Conservation (phyloP, 2,888 invertebrate genomes). For the Linnaemya vulpina region DNA sequence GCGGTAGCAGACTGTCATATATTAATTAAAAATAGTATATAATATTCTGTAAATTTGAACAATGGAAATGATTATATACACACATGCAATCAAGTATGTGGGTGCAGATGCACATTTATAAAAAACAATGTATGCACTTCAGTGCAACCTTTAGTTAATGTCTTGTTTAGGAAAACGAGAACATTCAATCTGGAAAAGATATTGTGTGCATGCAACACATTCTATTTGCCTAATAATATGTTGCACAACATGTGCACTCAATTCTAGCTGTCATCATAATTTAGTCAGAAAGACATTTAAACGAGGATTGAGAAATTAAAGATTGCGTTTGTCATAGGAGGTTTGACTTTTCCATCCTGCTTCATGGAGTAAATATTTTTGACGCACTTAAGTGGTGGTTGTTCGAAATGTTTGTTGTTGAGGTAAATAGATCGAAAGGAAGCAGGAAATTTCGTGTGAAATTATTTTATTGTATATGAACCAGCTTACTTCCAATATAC, state of each 20-base stretch:
- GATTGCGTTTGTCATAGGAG: neutral
- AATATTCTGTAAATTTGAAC: slow-evolving; percentile 55
- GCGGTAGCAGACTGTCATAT: slow-evolving; percentile 56
- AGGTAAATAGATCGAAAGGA: no score
- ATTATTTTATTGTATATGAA: no score
- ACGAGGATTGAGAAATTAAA: slow-evolving; percentile 11
- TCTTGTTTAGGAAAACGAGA: neutral
- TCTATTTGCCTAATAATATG: slow-evolving; percentile 4
- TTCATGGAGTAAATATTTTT: neutral
- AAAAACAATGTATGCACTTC: neutral
- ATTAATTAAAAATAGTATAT: slow-evolving; percentile 65
- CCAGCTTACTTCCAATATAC: no score
- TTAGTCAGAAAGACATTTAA: slow-evolving; percentile 36
- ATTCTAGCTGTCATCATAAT: slow-evolving; percentile 34
- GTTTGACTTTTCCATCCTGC: neutral
- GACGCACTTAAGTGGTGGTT: neutral
- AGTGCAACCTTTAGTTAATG: slow-evolving; percentile 27
- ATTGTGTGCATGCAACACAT: slow-evolving; percentile 18
- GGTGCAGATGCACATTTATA: neutral
- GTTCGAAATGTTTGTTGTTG: no score
- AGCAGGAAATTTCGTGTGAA: no score
- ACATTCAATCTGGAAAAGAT: slow-evolving; percentile 30
- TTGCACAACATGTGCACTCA: slow-evolving; percentile 42
- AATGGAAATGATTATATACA: neutral
- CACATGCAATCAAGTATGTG: neutral